phyloP scores from a whole-genome alignment of 2,113 vertebrate species.

The Otocyon megalotis region DNA sequence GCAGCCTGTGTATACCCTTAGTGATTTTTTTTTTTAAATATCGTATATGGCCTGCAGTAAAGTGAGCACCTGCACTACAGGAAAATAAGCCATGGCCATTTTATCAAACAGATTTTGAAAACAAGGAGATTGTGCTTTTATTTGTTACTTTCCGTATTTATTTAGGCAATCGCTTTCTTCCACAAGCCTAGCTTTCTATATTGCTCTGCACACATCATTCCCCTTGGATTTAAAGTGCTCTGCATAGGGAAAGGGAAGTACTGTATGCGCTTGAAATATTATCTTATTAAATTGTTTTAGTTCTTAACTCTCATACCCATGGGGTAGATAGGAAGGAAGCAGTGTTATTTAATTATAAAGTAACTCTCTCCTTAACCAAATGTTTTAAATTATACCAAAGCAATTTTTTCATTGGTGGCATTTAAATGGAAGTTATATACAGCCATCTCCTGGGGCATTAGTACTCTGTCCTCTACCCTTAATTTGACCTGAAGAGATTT shows the following conservation, averaged over 20 bases:
- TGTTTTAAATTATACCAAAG: conserved; percentile 73
- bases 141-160: neutral
- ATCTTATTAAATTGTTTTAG: conserved; percentile 80
- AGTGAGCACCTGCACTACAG: neutral
- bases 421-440: conserved; percentile 74
- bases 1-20: neutral
- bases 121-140: neutral
- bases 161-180: neutral
- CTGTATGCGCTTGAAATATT: conserved; percentile 76
- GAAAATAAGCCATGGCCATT: neutral
- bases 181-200: neutral
- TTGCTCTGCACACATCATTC: neutral
- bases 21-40: neutral
- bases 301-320: conserved; percentile 74
- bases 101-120: neutral
- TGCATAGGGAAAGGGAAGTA: conserved; percentile 47
- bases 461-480: conserved; percentile 57
- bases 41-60: neutral
- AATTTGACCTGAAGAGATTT: conserved; percentile 71
- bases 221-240: conserved; percentile 48
- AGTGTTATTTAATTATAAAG: conserved; percentile 81
- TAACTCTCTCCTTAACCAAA: conserved; percentile 78
- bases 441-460: conserved; percentile 53
- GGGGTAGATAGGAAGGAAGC: conserved; percentile 75
- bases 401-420: conserved; percentile 68